Conservation (phyloP, 2,888 invertebrate genomes). For the Sesamia inferens region DNA sequence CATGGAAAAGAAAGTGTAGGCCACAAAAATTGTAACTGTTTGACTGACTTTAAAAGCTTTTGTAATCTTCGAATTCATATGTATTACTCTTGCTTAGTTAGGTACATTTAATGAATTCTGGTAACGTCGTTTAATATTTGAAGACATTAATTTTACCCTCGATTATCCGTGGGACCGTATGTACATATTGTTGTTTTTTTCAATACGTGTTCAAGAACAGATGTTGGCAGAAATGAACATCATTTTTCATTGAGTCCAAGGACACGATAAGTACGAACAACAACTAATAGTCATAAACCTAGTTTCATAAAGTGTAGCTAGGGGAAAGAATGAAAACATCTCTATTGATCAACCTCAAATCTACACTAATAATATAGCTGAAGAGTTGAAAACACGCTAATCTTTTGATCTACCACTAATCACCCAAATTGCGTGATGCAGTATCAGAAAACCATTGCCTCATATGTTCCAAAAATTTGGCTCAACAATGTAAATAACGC, state of each 20-base stretch:
- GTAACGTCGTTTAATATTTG: background rate
- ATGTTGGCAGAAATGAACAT: slow-evolving; percentile 1
- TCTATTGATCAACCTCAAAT: background rate
- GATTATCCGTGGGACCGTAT: background rate
- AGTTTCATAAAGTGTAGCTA: slow-evolving; percentile 1
- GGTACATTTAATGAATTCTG: background rate
- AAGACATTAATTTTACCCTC: background rate
- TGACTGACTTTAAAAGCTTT: background rate
- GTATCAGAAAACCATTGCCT: too few species aligned
- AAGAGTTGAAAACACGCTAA: too few species aligned
- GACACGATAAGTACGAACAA: slow-evolving; percentile 12
- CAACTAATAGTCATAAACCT: slow-evolving; percentile 16
- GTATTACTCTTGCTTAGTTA: background rate
- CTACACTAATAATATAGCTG: background rate
- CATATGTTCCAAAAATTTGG: too few species aligned
- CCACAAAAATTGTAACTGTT: background rate
- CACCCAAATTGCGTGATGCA: too few species aligned
- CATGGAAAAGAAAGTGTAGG: background rate
- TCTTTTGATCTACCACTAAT: too few species aligned
- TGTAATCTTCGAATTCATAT: background rate
- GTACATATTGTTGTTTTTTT: background rate
- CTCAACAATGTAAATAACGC: too few species aligned
- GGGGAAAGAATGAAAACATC: background rate
- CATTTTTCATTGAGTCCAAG: slow-evolving; percentile 18
- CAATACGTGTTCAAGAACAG: background rate